A percentile compares a stretch with the other conserved stretches of the same genome.
phyloP scores from a whole-genome alignment of 1,140 invertebrate species.

The Choristoneura fumiferana region DNA sequence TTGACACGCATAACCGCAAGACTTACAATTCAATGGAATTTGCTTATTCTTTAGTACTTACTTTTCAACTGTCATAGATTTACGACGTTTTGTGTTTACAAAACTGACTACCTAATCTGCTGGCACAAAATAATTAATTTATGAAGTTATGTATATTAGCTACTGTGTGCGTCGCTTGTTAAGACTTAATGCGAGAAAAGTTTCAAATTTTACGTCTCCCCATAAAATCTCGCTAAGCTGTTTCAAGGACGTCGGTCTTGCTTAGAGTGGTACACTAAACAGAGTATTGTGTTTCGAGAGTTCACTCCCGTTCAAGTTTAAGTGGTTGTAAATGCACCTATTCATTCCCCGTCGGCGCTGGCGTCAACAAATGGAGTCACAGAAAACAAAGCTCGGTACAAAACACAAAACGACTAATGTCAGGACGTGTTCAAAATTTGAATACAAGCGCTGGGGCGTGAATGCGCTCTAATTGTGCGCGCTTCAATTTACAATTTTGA shows the following conservation, averaged over 20 bases:
- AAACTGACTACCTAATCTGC: too few species aligned
- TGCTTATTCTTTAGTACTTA: constrained; percentile 2
- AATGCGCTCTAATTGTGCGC: constrained; percentile 55
- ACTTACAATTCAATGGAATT: constrained; percentile 7
- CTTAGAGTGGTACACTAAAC: constrained; percentile 11
- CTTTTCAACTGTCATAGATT: background rate
- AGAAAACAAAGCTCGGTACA: constrained; percentile 41
- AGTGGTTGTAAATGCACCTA: constrained; percentile 14
- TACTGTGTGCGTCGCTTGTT: too few species aligned
- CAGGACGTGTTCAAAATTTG: constrained; percentile 52
- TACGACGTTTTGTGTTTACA: constrained; percentile 9
- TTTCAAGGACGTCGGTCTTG: constrained; percentile 4
- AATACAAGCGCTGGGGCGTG: constrained; percentile 67
- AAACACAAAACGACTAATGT: constrained; percentile 41
- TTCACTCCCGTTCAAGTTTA: constrained; percentile 17
- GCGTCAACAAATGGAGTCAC: constrained; percentile 34
- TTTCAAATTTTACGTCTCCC: too few species aligned
- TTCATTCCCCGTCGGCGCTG: constrained; percentile 14
- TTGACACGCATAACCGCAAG: constrained; percentile 10
- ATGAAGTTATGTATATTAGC: too few species aligned
- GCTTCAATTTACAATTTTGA: constrained; percentile 55
- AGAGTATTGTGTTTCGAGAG: constrained; percentile 5
- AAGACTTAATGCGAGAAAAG: too few species aligned
- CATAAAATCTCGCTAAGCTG: background rate
- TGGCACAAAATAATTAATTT: too few species aligned